These are phyloP conservation scores for Nicator chloris DNA, from an alignment of 2,113 vertebrate genomes.

Conservation along the genomic window DNA sequence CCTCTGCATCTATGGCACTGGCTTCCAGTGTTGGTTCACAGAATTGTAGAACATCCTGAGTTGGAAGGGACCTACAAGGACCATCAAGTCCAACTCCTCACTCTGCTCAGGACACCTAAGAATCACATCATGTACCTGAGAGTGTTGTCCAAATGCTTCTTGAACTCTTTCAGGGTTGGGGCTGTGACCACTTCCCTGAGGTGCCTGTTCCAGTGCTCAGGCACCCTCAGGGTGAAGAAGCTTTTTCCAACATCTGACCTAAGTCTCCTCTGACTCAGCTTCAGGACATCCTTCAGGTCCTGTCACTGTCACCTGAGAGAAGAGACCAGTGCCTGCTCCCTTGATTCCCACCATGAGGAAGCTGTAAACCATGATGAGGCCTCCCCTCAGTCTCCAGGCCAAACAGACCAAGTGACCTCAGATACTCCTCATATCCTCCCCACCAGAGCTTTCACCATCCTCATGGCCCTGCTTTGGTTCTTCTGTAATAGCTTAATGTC, in stretches of 20 bases:
- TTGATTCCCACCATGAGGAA: neutral
- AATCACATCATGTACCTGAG: neutral
- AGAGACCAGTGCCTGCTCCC: neutral
- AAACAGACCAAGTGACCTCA: neutral
- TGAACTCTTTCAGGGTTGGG: neutral
- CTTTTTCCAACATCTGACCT: neutral
- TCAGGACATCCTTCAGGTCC: neutral
- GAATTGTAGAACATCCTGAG: neutral
- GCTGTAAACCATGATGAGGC: neutral
- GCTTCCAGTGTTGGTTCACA: neutral
- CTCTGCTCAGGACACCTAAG: neutral
- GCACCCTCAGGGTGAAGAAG: neutral
- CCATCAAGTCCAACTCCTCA: neutral
- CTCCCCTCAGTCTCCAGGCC: neutral
- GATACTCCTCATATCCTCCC: neutral
- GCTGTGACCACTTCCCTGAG: neutral
- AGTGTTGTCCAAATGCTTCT: neutral
- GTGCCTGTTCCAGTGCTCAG: neutral
- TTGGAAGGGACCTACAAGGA: neutral
- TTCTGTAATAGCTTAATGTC: neutral
- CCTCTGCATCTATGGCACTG: neutral
- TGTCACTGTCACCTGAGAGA: neutral
- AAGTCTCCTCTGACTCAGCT: neutral
- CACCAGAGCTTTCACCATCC: neutral
- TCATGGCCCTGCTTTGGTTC: neutral